Percentiles rank a stretch among this genome's conserved stretches.
Evolutionary conservation across 1,140 invertebrate species (phyloP).

Genomic region (Glossosoma conforme): DNA sequence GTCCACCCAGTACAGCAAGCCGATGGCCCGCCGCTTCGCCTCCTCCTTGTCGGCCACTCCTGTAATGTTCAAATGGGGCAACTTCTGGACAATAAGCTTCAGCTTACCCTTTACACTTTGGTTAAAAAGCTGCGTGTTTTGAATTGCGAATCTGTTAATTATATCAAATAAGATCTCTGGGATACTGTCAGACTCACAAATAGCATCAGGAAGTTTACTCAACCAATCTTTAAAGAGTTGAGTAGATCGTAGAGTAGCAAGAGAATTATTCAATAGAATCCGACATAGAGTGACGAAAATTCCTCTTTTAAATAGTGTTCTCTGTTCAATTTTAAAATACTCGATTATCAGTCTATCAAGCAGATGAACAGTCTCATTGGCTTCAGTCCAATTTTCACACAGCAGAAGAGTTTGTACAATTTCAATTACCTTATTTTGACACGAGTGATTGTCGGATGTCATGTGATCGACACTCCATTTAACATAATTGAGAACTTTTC

Average conservation of each 20-base stretch:
- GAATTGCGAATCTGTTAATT: constrained; percentile 43
- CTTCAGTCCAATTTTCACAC: constrained; percentile 39
- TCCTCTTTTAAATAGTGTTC: constrained; percentile 38
- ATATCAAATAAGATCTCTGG: constrained; percentile 42
- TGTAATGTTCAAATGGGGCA: constrained; percentile 41
- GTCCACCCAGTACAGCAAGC: constrained; percentile 44
- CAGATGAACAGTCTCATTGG: constrained; percentile 36
- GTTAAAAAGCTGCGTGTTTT: constrained; percentile 42
- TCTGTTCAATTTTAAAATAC: constrained; percentile 39
- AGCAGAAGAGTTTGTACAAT: constrained; percentile 43
- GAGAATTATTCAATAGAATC: constrained; percentile 43
- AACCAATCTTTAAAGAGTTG: constrained; percentile 43
- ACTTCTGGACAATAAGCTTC: constrained; percentile 40
- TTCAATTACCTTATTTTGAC: constrained; percentile 38
- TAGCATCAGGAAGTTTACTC: constrained; percentile 43
- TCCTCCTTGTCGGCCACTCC: constrained; percentile 32
- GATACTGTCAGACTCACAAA: constrained; percentile 38
- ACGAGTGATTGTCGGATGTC: constrained; percentile 26
- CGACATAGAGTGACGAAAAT: constrained; percentile 46
- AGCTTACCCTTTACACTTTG: constrained; percentile 40
- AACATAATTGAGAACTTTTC: constrained; percentile 42
- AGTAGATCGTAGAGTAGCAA: constrained; percentile 38
- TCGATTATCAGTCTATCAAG: constrained; percentile 43
- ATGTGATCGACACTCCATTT: constrained; percentile 40
- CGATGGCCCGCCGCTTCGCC: constrained; percentile 41